Conservation (phyloP, 2,797 vertebrate species). For the Holocentrus rufus region DNA sequence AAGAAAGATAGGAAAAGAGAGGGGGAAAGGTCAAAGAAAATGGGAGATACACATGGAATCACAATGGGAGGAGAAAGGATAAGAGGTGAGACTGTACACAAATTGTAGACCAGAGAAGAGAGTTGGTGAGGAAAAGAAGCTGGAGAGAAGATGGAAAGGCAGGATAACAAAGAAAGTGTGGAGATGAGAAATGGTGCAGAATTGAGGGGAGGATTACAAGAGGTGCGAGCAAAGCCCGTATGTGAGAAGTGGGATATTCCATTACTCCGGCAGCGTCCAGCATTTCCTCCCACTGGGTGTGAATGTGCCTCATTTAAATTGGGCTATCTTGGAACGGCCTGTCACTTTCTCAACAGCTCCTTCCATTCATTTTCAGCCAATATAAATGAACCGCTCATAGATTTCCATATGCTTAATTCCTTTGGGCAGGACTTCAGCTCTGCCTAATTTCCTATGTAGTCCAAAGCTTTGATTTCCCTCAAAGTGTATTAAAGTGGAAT, state of each 20-base stretch:
- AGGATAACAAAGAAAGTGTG: neutral
- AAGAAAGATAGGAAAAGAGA: neutral
- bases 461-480: conserved; percentile 68
- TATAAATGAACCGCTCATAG: conserved; percentile 72
- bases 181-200: neutral
- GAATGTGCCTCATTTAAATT: conserved; percentile 68
- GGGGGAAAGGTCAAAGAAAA: neutral
- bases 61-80: neutral
- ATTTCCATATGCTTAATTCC: conserved; percentile 74
- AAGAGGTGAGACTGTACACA: neutral
- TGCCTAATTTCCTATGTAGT: conserved; percentile 69
- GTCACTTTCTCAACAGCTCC: conserved; percentile 68
- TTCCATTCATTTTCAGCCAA: conserved; percentile 72
- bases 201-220: neutral
- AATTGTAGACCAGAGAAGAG: conserved; percentile 11
- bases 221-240: conserved; percentile 30
- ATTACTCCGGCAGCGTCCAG: conserved; percentile 42
- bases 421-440: conserved; percentile 63
- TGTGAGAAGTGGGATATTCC: conserved; percentile 40
- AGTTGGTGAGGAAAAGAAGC: neutral
- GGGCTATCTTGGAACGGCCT: conserved; percentile 62
- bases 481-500: conserved; percentile 70
- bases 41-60: too few relatives aligned
- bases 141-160: neutral
- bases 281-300: conserved; percentile 58